Base-by-base conservation (phyloP, 2,888 invertebrate genomes). In the Drosophila limbata region DNA sequence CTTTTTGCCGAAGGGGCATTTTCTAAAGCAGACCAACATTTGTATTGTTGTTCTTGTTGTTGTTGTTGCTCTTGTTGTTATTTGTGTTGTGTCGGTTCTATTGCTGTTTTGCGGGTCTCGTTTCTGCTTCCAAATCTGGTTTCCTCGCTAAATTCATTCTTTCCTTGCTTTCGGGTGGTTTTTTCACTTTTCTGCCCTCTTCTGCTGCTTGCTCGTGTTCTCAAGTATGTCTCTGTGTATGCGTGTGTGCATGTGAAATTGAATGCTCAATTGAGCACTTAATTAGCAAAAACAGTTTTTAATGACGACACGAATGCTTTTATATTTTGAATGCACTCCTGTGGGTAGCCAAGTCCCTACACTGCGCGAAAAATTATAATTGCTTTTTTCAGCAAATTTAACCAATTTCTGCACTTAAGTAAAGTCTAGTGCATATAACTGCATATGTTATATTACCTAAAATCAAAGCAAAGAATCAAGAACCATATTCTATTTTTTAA, bases 271-370 rank as follows among this genome's bases (percentile, higher is more conserved):
- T 88, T 88, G 90, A 88, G 88, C 88, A 86, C 88, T 89, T 88
- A 88, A 88, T 89, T 87, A 89, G 90, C 90, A 87, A 88, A 88
- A 88, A 85, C 89, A 88, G 90, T 86, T 86, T 89, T 89, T 88
- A 88, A 88, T 88, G 87, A 89, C 82, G 88, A 87, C 90, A 88
- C 89, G 84, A 84, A 86, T 79, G 88, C 82, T 84, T 84, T 87
- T 85, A 75, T 85, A 62, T 73, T 71, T 75, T 73, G 68, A 75
- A 77, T 83, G 72, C 77, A 75, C 61, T 74, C 57, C 73, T 73
- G 68, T 65, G 67, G 63, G 64, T 59, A 72, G 31, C 64, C 53
- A 25, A 63, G 25, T 37, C 31, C 4, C 1, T 71, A 62, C 88
- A 85, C 86, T 73, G 77, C n/a, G 40, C 56, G 13, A 67, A 73